phyloP scores from a whole-genome alignment of 1,140 invertebrate species.

The Campoletis sonorensis region DNA sequence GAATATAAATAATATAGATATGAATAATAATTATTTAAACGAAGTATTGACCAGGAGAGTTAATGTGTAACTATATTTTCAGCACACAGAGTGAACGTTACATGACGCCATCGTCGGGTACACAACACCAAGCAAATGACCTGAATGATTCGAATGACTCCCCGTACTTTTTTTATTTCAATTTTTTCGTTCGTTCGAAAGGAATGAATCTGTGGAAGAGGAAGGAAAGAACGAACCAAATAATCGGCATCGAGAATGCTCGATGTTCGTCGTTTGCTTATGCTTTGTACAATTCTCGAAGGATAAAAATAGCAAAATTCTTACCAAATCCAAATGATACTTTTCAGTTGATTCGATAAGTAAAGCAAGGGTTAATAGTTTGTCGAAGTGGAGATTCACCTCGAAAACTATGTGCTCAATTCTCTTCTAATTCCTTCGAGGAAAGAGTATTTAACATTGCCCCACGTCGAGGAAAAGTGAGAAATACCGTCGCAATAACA shows the following conservation, averaged over 20 bases:
- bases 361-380: no score
- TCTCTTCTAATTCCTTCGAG: background rate
- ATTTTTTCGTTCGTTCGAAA: constrained; percentile 50
- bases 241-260: constrained; percentile 46
- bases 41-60: background rate
- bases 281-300: constrained; percentile 55
- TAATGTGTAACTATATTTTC: constrained; percentile 24
- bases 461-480: background rate
- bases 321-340: background rate
- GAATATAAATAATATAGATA: constrained; percentile 4
- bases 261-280: constrained; percentile 53
- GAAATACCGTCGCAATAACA: background rate
- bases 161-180: constrained; percentile 22
- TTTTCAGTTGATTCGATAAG: no score
- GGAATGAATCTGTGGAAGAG: constrained; percentile 53
- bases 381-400: no score
- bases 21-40: constrained; percentile 3
- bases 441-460: background rate
- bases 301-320: constrained; percentile 11
- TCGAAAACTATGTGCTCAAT: constrained; percentile 4
- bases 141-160: constrained; percentile 35
- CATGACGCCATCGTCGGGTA: constrained; percentile 39
- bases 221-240: background rate
- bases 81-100: constrained; percentile 45
- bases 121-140: constrained; percentile 37